Conservation (phyloP, 2,888 invertebrate genomes). For the Cacoxenus indagator region DNA sequence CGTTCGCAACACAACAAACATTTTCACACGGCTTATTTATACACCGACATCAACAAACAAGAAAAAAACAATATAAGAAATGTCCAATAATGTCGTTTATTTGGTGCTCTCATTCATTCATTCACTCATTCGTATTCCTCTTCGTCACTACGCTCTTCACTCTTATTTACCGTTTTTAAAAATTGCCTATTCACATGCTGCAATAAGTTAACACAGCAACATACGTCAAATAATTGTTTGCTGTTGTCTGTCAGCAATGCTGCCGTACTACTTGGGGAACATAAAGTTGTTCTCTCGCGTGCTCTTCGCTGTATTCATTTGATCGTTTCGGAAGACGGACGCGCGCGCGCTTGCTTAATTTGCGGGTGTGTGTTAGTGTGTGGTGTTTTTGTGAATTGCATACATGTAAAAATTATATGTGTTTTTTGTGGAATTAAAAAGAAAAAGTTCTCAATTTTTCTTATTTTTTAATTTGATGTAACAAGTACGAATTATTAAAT, state of each 20-base stretch:
- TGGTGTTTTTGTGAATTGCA: not conserved
- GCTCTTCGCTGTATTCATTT: not conserved
- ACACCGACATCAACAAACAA: slow-evolving; percentile 7
- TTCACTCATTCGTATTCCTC: slow-evolving; percentile 4
- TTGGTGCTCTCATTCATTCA: not conserved
- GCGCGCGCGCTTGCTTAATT: not conserved
- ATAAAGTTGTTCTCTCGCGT: not conserved
- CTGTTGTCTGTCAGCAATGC: no score
- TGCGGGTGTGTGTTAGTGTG: not conserved
- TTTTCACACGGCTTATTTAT: slow-evolving; percentile 1
- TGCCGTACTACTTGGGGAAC: no score
- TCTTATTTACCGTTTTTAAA: no score
- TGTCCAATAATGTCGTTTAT: not conserved
- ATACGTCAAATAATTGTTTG: no score
- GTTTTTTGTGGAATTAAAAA: no score
- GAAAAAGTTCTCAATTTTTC: no score
- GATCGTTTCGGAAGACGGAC: not conserved
- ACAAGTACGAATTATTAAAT: no score
- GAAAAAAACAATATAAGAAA: not conserved
- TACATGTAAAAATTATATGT: no score
- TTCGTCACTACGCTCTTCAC: not conserved
- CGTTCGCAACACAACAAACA: slow-evolving; percentile 10
- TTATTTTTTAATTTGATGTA: no score
- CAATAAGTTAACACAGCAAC: no score
- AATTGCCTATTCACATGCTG: no score